Evolutionary conservation across 2,113 vertebrate genomes (phyloP).

Genomic region (Alosa alosa): DNA sequence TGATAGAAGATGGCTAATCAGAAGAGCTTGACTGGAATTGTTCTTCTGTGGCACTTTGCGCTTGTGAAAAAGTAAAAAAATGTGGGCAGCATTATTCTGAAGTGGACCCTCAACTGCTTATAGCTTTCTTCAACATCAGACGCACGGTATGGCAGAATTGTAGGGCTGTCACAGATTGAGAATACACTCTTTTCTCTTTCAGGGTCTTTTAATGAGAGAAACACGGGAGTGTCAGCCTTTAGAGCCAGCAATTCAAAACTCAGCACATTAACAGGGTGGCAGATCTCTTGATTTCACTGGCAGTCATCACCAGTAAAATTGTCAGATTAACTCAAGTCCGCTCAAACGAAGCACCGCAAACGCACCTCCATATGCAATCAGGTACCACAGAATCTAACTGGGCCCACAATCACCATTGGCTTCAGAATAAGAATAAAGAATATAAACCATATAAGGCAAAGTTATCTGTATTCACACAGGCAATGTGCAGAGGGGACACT

Average conservation of each 20-base stretch:
- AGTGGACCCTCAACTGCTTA: slow-evolving; percentile 40
- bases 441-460: background rate
- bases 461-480: background rate
- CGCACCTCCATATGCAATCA: background rate
- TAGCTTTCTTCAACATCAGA: slow-evolving; percentile 32
- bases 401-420: background rate
- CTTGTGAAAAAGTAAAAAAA: slow-evolving; percentile 44
- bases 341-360: background rate
- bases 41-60: slow-evolving; percentile 38
- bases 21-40: slow-evolving; percentile 30
- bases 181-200: slow-evolving; percentile 20
- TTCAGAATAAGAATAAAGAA: background rate
- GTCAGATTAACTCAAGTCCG: slow-evolving; percentile 37
- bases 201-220: slow-evolving; percentile 4
- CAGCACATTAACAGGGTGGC: slow-evolving; percentile 8
- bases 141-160: slow-evolving; percentile 30
- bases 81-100: slow-evolving; percentile 40
- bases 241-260: background rate
- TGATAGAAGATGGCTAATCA: slow-evolving; percentile 46
- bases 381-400: background rate
- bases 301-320: slow-evolving; percentile 28
- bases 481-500: background rate
- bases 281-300: slow-evolving; percentile 23
- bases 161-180: slow-evolving; percentile 24
- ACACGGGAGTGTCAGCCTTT: background rate